phyloP scores from a whole-genome alignment of 1,140 invertebrate genomes.

The Drosophila ogumai region DNA sequence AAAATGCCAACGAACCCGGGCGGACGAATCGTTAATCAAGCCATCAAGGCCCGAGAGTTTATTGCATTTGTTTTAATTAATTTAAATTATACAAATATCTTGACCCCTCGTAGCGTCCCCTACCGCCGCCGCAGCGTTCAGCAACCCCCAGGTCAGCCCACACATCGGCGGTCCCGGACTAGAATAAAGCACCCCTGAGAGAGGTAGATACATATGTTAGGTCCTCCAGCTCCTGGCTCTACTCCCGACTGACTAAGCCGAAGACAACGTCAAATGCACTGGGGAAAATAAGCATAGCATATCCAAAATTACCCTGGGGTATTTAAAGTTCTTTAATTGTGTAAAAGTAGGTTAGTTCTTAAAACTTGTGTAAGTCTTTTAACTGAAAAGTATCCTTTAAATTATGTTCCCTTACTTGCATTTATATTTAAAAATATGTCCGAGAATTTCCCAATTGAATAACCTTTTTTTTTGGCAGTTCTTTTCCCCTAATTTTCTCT shows the following conservation, averaged over 20 bases:
- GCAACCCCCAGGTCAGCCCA: conserved; percentile 23
- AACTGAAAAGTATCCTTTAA: background rate
- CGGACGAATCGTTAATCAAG: conserved; percentile 70
- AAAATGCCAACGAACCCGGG: conserved; percentile 66
- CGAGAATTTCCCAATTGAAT: background rate
- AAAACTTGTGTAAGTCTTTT: background rate
- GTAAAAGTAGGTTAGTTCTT: background rate
- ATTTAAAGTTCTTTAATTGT: background rate
- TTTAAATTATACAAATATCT: conserved; percentile 73
- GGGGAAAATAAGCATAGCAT: background rate
- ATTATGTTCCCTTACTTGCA: too few relatives aligned
- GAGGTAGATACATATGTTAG: conserved; percentile 32
- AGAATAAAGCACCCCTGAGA: conserved; percentile 43
- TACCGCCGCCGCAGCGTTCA: conserved; percentile 12
- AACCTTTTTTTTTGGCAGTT: background rate
- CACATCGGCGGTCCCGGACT: background rate
- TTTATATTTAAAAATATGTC: background rate
- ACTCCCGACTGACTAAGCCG: conserved; percentile 21
- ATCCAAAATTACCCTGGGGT: background rate
- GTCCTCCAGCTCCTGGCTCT: conserved; percentile 3
- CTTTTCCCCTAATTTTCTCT: background rate
- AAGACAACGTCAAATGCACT: conserved; percentile 21
- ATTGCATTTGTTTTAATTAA: conserved; percentile 81
- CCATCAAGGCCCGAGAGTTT: conserved; percentile 68
- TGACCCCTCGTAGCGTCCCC: conserved; percentile 12